Base-by-base conservation (phyloP, 2,888 invertebrate species). In the Erannis defoliaria region DNA sequence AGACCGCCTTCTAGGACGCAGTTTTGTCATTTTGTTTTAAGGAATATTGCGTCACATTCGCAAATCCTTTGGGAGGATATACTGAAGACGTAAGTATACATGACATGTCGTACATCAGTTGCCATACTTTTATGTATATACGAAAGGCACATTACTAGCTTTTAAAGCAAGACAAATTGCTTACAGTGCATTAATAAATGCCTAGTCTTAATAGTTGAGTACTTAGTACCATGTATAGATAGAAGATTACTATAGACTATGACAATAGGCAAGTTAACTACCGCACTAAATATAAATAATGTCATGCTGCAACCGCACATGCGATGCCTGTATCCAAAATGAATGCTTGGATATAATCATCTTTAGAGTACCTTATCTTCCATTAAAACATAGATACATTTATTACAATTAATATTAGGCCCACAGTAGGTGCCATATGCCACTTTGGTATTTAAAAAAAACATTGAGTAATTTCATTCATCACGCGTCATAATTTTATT, bases 11-110 rank as follows among this genome's bases (percentile, higher is more conserved):
- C 81, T 80, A 78, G 74, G 71, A 77, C 81, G 82, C 85, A 87
- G 84, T 88, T 87, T 85, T 82, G 85, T 85, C 86, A 86, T 89
- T 86, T 86, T 84, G 81, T 85, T 88, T 79, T 75, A 77, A 78
- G 77, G 82, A 80, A 81, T 83, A 82, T 81, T 76, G 82, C 71
- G 80, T 86, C 83, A 84, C 85, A 82, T 86, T 85, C 80, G 80
- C 80, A 84, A 83, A 85, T 84, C 82, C 78, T 80, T 73, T 66
- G 70, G 46, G 62, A 63, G 61, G 62, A 62, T 55, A 58, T 63
- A 58, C 56, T 35, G 50, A 42, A 66, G 64, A 58, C 56, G 60
- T 61, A 50, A 50, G 48, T 54, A 68, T n/a, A n/a, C 59, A 62
- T 68, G 48, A 64, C 51, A 71, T 73, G 71, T 71, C 71, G 67